Base-by-base conservation (phyloP, 2,888 invertebrate genomes). In the Linyphia triangularis region DNA sequence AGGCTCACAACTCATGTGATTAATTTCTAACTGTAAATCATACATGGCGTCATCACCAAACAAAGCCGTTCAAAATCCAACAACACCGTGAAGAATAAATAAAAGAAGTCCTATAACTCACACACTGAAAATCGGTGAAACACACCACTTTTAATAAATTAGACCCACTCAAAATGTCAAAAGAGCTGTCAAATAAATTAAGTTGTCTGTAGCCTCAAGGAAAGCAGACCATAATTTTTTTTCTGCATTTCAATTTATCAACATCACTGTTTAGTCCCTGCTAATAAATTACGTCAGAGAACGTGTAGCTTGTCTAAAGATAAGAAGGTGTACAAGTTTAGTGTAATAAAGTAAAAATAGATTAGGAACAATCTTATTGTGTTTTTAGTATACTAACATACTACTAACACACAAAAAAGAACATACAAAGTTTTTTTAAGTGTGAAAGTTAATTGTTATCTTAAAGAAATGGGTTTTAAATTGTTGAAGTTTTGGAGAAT, bases 61-160 rank as follows among this genome's bases (percentile, higher is more conserved):
- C 33, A 33, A 33, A 33, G 33, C 5, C 33, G 5, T 33, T 33
- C 33, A 4, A 33, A 33, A 33, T 33, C 33, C 5, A 9, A 33
- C 5, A 4, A 33, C 9, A 4, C 9, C 33, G 9, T 33, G 33
- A 6, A 6, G n/a, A 51, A 51, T 51, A 51, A 51, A 51, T 51
- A 51, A 51, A 51, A 51, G 63, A 28, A 4, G 28, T 28, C 30
- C n/a, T 30, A 63, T 63, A 63, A 63, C 26, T 63, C 30, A 28
- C 5, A 28, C 26, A 26, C n/a, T n/a, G 30, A 63, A 63, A 63
- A 63, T 63, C 63, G 26, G 63, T 6, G 30, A 63, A 63, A 26
- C 63, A 63, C 51, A 61, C 63, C 63, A 7, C 63, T 30, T 28
- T 28, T 63, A 63, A 63, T 63, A 63, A 28, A 63, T 63, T 63